Percentiles rank a stretch among this genome's conserved stretches.
These are phyloP conservation scores for Thymelicus lineola DNA, from an alignment of 2,888 invertebrate species.

Conservation along the genomic window DNA sequence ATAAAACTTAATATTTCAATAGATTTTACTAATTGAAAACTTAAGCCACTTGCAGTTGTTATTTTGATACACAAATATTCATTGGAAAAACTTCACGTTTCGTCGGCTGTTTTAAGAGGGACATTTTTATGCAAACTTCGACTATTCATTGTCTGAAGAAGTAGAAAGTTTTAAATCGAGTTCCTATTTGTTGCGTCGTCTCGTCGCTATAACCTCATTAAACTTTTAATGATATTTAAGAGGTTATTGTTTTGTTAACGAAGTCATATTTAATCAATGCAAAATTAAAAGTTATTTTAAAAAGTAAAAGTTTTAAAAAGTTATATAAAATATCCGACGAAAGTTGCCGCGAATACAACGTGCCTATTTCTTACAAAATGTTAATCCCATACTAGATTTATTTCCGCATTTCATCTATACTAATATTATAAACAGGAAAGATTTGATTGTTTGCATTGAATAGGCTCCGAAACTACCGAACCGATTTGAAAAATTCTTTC, in stretches of 20 bases:
- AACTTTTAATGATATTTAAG: conserved; percentile 36
- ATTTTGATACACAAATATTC: conserved; percentile 45
- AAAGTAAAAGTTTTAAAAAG: no score
- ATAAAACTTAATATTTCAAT: background rate
- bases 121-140: conserved; percentile 36
- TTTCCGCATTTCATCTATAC: no score
- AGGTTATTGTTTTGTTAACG: conserved; percentile 25
- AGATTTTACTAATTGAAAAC: background rate
- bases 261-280: conserved; percentile 10
- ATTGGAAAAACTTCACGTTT: conserved; percentile 40
- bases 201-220: conserved; percentile 30
- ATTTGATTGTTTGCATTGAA: no score
- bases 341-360: no score
- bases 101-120: conserved; percentile 19
- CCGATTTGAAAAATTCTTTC: no score
- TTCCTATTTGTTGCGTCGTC: conserved; percentile 29
- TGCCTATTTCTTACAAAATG: no score
- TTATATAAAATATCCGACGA: no score
- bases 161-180: conserved; percentile 36
- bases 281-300: background rate
- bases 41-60: conserved; percentile 21
- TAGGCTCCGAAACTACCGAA: no score
- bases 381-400: no score
- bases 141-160: conserved; percentile 33
- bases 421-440: no score